Percentiles rank a stretch among this genome's conserved stretches.
Evolutionary conservation across 1,140 invertebrate genomes (phyloP).

Genomic region (Cephus cinctus): DNA sequence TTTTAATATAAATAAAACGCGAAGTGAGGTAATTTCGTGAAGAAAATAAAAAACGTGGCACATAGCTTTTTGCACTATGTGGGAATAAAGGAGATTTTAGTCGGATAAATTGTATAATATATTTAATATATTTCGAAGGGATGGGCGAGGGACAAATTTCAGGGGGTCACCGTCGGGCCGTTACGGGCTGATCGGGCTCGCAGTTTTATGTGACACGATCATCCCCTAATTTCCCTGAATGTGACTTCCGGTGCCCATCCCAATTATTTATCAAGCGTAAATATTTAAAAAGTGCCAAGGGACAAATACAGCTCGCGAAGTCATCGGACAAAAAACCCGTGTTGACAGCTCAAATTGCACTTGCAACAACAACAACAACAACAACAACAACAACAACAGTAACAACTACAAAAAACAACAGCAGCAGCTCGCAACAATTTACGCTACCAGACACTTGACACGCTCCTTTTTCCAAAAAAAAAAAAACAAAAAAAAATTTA

Average conservation of each 20-base stretch:
- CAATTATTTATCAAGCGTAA: slow-evolving; percentile 53
- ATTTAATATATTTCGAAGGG: slow-evolving; percentile 53
- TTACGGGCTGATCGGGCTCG: slow-evolving; percentile 25
- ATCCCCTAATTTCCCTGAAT: slow-evolving; percentile 13
- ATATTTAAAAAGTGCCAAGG: slow-evolving; percentile 51
- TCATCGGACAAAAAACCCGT: neutral
- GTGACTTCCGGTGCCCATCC: slow-evolving; percentile 27
- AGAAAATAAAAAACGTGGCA: slow-evolving; percentile 14
- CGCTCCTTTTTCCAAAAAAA: slow-evolving; percentile 31
- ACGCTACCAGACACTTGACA: slow-evolving; percentile 28
- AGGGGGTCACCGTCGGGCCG: slow-evolving; percentile 6
- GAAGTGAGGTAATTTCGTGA: slow-evolving; percentile 7
- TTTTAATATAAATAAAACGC: slow-evolving; percentile 25
- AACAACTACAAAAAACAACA: neutral
- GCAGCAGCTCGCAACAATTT: slow-evolving; percentile 15
- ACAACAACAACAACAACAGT: neutral
- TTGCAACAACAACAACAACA: too few species aligned
- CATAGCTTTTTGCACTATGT: slow-evolving; percentile 46
- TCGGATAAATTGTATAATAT: slow-evolving; percentile 55
- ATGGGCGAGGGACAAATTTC: neutral
- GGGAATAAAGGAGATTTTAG: slow-evolving; percentile 47
- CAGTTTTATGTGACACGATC: slow-evolving; percentile 47
- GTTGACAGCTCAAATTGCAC: neutral
- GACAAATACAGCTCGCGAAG: slow-evolving; percentile 10
- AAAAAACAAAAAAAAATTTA: slow-evolving; percentile 10